phyloP scores from a whole-genome alignment of 2,797 vertebrate species.

The Arrhamphus sclerolepis region DNA sequence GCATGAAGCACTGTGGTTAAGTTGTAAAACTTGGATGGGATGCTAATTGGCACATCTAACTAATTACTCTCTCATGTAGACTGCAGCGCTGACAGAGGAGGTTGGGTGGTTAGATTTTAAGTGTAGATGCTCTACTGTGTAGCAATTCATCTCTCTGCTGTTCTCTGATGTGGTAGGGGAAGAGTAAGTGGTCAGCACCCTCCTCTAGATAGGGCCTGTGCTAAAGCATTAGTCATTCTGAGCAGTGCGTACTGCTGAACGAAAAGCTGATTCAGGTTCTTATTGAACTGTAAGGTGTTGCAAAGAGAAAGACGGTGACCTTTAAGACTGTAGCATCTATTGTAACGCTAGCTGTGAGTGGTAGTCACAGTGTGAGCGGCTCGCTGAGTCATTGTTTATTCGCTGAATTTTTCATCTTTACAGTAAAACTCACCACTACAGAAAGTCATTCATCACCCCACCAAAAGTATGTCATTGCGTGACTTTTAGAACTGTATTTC shows the following conservation, averaged over 20 bases:
- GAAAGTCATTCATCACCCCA: conserved; percentile 57
- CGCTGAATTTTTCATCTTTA: conserved; percentile 43
- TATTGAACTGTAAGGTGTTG: conserved; percentile 53
- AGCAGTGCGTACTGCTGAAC: conserved; percentile 26
- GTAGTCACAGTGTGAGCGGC: conserved; percentile 29
- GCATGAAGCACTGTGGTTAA: conserved; percentile 34
- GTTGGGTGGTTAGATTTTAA: conserved; percentile 17
- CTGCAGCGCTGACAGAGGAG: conserved; percentile 23
- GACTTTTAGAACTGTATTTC: conserved; percentile 50
- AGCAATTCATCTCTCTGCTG: conserved; percentile 14
- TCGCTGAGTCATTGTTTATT: conserved; percentile 65
- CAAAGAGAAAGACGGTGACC: conserved; percentile 45
- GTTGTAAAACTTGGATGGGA: conserved; percentile 44
- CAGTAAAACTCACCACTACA: conserved; percentile 41
- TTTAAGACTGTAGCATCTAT: conserved; percentile 57
- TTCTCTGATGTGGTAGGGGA: background rate
- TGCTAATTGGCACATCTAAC: conserved; percentile 65
- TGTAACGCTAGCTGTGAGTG: conserved; percentile 36
- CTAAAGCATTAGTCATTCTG: conserved; percentile 61
- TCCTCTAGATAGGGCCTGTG: conserved; percentile 12
- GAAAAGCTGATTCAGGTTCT: conserved; percentile 66
- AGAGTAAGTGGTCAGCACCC: conserved; percentile 46
- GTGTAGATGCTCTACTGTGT: conserved; percentile 22
- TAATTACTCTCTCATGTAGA: conserved; percentile 59
- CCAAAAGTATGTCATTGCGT: conserved; percentile 25